Evolutionary conservation across 2,888 invertebrate species (phyloP).

Genomic region (Acanthosepion esculentum): DNA sequence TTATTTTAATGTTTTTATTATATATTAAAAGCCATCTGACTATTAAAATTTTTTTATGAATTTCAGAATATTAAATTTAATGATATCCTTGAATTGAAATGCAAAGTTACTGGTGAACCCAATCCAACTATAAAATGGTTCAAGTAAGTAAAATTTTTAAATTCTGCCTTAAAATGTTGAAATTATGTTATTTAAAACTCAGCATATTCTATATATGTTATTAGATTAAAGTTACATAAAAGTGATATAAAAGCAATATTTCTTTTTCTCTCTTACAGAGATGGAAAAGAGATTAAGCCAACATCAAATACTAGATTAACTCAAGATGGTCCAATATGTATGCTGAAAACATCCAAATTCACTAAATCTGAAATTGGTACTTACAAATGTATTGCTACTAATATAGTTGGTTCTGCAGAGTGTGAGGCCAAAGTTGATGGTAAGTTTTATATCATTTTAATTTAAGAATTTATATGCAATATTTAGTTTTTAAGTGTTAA

Average conservation of each 20-base stretch:
- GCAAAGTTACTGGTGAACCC: constrained; percentile 91
- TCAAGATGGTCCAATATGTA: constrained; percentile 78
- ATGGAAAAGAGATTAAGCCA: constrained; percentile 68
- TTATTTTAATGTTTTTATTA: neutral
- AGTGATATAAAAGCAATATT: neutral
- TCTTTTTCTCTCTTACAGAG: constrained; percentile 51
- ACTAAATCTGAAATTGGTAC: constrained; percentile 80
- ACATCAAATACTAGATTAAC: constrained; percentile 85
- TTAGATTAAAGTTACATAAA: neutral
- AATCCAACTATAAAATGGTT: constrained; percentile 92
- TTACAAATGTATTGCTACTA: constrained; percentile 93
- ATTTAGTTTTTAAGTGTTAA: too few species aligned
- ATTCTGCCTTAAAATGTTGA: neutral
- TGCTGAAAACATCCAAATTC: constrained; percentile 64
- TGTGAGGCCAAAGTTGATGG: constrained; percentile 83
- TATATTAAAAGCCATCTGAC: neutral
- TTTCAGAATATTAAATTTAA: neutral
- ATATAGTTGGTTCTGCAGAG: constrained; percentile 90
- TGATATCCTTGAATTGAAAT: constrained; percentile 68
- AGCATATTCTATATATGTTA: neutral
- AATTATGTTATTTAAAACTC: neutral
- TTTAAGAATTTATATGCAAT: neutral
- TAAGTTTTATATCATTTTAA: constrained; percentile 75
- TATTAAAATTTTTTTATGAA: neutral
- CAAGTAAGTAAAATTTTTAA: constrained; percentile 79